Conservation (phyloP, 2,113 vertebrate species). For the Prinia subflava region DNA sequence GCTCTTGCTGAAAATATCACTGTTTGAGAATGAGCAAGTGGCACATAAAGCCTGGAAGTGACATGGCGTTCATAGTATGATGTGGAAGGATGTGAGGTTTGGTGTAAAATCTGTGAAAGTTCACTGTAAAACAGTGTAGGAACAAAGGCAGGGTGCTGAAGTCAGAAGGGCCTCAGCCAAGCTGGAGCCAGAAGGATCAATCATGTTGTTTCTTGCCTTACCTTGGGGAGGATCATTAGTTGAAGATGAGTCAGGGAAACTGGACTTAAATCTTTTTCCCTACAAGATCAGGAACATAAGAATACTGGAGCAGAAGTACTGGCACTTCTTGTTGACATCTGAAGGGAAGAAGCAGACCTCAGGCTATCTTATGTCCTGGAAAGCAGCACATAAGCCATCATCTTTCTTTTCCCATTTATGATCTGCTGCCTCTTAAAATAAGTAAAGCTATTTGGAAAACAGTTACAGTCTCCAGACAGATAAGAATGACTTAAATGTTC, state of each 20-base stretch:
- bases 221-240: conserved; percentile 6
- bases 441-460: not conserved
- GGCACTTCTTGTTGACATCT: conserved; percentile 17
- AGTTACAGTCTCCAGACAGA: not conserved
- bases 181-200: conserved; percentile 44
- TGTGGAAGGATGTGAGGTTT: not conserved
- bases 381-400: not conserved
- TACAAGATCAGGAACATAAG: not conserved
- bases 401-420: not conserved
- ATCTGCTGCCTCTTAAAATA: not conserved
- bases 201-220: conserved; percentile 53
- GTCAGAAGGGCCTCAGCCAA: conserved; percentile 18
- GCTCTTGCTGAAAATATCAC: not conserved
- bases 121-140: not conserved
- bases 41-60: not conserved
- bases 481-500: not conserved
- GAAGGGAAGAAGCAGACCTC: conserved; percentile 12
- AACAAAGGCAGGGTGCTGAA: conserved; percentile 20
- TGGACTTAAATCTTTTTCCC: not conserved
- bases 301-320: not conserved
- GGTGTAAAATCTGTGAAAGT: not conserved
- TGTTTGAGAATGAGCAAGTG: not conserved
- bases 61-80: not conserved
- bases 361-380: conserved; percentile 1
- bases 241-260: conserved; percentile 34